Conservation (phyloP, 1,140 invertebrate genomes). For the Plectus sambesii region DNA sequence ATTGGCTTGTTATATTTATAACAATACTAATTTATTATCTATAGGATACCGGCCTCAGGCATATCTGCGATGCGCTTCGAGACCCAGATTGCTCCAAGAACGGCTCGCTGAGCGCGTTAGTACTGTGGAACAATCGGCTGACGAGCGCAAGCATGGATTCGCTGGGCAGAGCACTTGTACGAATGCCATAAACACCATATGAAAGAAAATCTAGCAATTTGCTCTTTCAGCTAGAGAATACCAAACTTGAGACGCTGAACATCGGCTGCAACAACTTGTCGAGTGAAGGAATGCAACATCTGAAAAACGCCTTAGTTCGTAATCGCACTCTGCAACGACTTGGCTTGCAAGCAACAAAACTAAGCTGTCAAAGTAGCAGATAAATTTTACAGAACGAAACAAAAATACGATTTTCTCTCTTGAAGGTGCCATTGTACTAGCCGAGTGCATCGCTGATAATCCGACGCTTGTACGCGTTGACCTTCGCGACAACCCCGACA, state of each 20-base stretch:
- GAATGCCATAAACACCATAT: neutral
- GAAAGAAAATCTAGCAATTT: neutral
- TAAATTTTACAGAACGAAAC: neutral
- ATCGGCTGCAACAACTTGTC: constrained; percentile 24
- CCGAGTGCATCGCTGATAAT: constrained; percentile 28
- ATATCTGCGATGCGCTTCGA: constrained; percentile 24
- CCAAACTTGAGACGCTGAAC: constrained; percentile 24
- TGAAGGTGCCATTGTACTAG: constrained; percentile 20
- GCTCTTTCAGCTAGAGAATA: constrained; percentile 16
- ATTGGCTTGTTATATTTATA: no score
- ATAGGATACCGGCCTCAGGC: constrained; percentile 22
- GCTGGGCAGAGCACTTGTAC: constrained; percentile 20
- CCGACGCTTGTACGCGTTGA: constrained; percentile 17
- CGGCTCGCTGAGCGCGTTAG: constrained; percentile 18
- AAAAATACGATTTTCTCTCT: constrained; percentile 16
- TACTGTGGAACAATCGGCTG: constrained; percentile 26
- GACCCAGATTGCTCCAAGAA: constrained; percentile 12
- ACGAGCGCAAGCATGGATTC: constrained; percentile 19
- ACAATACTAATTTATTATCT: neutral
- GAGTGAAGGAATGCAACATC: constrained; percentile 15
- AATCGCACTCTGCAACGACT: constrained; percentile 21
- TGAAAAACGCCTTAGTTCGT: constrained; percentile 17
- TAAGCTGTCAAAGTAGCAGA: constrained; percentile 25
- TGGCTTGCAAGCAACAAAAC: constrained; percentile 22
- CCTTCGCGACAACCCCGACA: constrained; percentile 21